Base-by-base conservation (phyloP, 1,140 invertebrate species). In the Homarus americanus region DNA sequence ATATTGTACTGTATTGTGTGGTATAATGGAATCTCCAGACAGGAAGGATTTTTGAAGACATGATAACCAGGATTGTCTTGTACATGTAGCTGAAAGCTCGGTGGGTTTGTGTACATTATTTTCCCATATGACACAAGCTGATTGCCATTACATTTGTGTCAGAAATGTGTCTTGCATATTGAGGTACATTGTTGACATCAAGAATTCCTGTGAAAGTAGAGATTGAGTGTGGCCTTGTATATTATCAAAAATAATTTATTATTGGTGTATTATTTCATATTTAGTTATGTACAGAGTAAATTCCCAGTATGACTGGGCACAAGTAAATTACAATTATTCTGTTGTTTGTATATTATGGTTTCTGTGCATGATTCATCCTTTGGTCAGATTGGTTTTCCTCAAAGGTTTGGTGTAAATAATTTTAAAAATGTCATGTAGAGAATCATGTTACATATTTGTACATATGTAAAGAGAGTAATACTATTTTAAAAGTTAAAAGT, bases 381-480 rank as follows among this genome's bases (percentile, higher is more conserved):
- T 82, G 36, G 58, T 66, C n/a, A 69, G n/a, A 36, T 87, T 88
- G 24, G 28, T 80, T 88, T 66, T 44, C 58, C 63, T 82, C 78
- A 80, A 82, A 80, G 86, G 76, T 86, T 88, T 88, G 86, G 76
- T 88, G 86, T 88, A 80, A 73, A 80, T 58, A 69, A 79, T 53
- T 88, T 66, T 15, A 69, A 63, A 38, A 79, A 40, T n/a, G 17
- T 69, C 15, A 20, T 32, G 41, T 2, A 34, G 36, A 84, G 40
- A 88, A 78, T 40, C 44, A 87, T 75, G 86, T 88, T 80, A 76
- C 53, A 82, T 80, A 82, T 88, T 82, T 88, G 86, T 88, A 88
- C 78, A 88, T 80, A 88, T 88, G 86, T 88, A 88, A 80, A 88
- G 86, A 80, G 76, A 88, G 73, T 53, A 87, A 66, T 58, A 88